Percentiles rank a stretch among this genome's conserved stretches.
These are phyloP conservation scores for Enteromius anoplus DNA, from an alignment of 2,797 vertebrate genomes.

Conservation along the genomic window DNA sequence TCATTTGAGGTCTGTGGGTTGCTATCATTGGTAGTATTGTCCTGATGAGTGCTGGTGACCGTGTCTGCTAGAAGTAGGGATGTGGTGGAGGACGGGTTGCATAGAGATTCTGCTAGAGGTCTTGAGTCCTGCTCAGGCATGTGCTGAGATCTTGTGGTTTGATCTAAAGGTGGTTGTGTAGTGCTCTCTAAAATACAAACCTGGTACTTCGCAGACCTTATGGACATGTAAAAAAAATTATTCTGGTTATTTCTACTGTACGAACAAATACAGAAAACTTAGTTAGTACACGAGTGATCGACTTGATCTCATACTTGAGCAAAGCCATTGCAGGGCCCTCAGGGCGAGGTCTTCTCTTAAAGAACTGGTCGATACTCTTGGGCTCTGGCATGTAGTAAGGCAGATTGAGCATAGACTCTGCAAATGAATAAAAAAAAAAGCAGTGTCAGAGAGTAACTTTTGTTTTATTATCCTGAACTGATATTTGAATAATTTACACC, in stretches of 20 bases:
- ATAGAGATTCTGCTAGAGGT: conserved; percentile 44
- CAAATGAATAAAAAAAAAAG: conserved; percentile 30
- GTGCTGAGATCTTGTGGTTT: conserved; percentile 48
- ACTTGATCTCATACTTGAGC: conserved; percentile 83
- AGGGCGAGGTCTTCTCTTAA: conserved; percentile 82
- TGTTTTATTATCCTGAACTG: background rate
- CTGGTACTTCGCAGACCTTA: conserved; percentile 86
- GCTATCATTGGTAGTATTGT: background rate
- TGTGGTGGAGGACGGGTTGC: conserved; percentile 46
- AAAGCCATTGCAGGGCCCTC: conserved; percentile 85
- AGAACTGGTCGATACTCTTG: conserved; percentile 91
- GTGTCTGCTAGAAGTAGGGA: conserved; percentile 58
- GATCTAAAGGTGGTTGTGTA: conserved; percentile 49
- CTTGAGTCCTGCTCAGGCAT: conserved; percentile 47
- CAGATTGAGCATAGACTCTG: conserved; percentile 88
- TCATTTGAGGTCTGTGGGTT: background rate
- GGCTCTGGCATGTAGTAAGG: conserved; percentile 94
- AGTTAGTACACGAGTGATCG: background rate
- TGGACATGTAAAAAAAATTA: conserved; percentile 5
- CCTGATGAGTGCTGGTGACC: conserved; percentile 59
- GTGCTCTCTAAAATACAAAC: conserved; percentile 69
- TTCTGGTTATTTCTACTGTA: background rate
- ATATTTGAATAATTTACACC: background rate
- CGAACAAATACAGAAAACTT: background rate
- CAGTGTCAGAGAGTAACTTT: background rate